Conservation (phyloP, 2,888 invertebrate genomes). For the Habrosyne pyritoides region DNA sequence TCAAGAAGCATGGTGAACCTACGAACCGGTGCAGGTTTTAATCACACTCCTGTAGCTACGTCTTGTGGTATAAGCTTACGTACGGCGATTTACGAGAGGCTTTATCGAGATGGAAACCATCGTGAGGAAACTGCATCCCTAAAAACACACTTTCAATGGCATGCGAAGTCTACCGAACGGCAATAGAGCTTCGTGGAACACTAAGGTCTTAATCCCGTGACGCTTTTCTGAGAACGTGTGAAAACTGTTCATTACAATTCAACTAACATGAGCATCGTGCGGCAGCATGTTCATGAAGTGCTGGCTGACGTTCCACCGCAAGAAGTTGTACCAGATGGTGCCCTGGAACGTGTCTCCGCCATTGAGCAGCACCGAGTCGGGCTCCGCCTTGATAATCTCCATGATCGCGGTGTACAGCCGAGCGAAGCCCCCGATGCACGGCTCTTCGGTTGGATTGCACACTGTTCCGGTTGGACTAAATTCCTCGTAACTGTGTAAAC, state of each 20-base stretch:
- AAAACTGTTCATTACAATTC: slow-evolving; percentile 16
- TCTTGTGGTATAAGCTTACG: too few relatives aligned
- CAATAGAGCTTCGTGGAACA: too few relatives aligned
- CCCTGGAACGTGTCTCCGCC: slow-evolving; percentile 88
- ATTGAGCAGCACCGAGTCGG: slow-evolving; percentile 85
- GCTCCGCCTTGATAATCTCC: slow-evolving; percentile 76
- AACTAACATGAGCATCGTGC: slow-evolving; percentile 89
- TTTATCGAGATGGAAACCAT: too few relatives aligned
- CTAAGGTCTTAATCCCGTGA: too few relatives aligned
- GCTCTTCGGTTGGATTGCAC: slow-evolving; percentile 71
- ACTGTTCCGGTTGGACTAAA: slow-evolving; percentile 81
- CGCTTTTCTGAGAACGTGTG: neutral
- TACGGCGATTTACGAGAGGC: too few relatives aligned
- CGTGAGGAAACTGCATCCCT: too few relatives aligned
- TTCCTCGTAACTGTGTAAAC: slow-evolving; percentile 83
- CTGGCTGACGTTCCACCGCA: slow-evolving; percentile 89
- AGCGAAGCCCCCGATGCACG: slow-evolving; percentile 88
- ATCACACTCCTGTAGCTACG: too few relatives aligned
- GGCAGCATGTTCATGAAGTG: slow-evolving; percentile 89
- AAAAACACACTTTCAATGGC: too few relatives aligned
- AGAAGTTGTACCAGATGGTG: slow-evolving; percentile 90
- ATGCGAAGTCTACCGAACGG: too few relatives aligned
- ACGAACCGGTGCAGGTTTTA: too few relatives aligned
- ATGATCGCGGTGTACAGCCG: slow-evolving; percentile 85
- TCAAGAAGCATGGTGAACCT: too few relatives aligned